Base-by-base conservation (phyloP, 2,113 vertebrate genomes). In the Silurus meridionalis region DNA sequence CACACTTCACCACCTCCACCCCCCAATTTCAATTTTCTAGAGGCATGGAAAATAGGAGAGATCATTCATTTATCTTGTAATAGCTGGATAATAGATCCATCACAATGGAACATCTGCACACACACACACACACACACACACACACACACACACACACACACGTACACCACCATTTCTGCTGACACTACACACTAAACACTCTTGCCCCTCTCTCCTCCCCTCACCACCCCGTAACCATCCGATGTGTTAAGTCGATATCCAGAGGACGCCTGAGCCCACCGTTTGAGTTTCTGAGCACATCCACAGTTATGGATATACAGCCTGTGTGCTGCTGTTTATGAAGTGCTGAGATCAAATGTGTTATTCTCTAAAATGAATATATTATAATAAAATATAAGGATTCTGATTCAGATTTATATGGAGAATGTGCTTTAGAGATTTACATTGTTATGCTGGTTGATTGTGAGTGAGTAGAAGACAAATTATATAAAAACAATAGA, bases 21-120 rank as follows among this genome's bases (percentile, higher is more conserved):
- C 85, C 97, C 97, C 97, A 97, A 97, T 99, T 99, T 99, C 97
- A 99, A 99, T 99, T 98, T 98, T 90, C 89, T 88, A 83, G 87
- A 94, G 95, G 96, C 95, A 94, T 94, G 95, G 95, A 90, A 90
- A 90, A 90, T 90, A 88, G 89, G 95, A 96, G 96, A 96, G 96
- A 98, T 97, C 95, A 95, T 96, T 97, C 97, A 98, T 99, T 98
- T 98, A 97, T 98, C 97, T 99, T 99, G 96, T 99, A 99, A 99
- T 98, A 96, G 97, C 96, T 95, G 97, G 94, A 98, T 99, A 99
- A 99, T 98, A 99, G 97, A 98, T 98, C 96, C 96, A 98, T 98
- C 98, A 99, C 96, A 95, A 96, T 96, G 96, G 97, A 98, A 90
- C 89, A 90, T 96, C 96, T 96, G 87, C 87, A 91, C 80, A 83